Evolutionary conservation across 2,113 vertebrate species (phyloP).

Genomic region (Nothoprocta perdicaria): DNA sequence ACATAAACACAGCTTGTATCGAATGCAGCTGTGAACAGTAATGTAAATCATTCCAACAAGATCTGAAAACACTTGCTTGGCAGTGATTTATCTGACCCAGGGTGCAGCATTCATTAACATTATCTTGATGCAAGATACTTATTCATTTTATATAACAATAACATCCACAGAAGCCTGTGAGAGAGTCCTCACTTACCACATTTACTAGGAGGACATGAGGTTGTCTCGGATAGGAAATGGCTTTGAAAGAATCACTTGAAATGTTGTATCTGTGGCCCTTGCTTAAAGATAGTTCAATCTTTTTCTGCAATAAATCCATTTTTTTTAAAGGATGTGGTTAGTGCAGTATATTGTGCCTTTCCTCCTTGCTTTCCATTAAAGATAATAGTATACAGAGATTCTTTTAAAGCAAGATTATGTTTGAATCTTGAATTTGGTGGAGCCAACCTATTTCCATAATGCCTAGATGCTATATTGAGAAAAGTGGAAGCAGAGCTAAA

Average conservation of each 20-base stretch:
- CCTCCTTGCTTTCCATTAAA: neutral
- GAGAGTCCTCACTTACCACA: accelerated
- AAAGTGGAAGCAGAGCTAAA: neutral
- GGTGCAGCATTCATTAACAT: neutral
- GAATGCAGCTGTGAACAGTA: neutral
- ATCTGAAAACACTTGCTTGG: neutral
- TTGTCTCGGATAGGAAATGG: neutral
- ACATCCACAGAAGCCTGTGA: neutral
- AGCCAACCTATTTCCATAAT: neutral
- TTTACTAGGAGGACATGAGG: neutral
- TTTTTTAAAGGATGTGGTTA: neutral
- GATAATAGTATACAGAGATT: neutral
- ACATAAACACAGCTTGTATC: neutral
- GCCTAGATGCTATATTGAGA: neutral
- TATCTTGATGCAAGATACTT: neutral
- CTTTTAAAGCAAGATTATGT: neutral
- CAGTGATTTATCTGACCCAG: neutral
- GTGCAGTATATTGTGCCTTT: neutral
- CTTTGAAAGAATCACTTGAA: neutral
- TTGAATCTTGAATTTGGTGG: neutral
- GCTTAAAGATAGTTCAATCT: neutral
- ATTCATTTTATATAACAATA: neutral
- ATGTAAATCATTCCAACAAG: neutral
- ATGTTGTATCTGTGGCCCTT: neutral
- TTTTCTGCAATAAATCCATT: neutral